Base-by-base conservation (phyloP, 2,797 vertebrate genomes). In the Sorex maritimensis region DNA sequence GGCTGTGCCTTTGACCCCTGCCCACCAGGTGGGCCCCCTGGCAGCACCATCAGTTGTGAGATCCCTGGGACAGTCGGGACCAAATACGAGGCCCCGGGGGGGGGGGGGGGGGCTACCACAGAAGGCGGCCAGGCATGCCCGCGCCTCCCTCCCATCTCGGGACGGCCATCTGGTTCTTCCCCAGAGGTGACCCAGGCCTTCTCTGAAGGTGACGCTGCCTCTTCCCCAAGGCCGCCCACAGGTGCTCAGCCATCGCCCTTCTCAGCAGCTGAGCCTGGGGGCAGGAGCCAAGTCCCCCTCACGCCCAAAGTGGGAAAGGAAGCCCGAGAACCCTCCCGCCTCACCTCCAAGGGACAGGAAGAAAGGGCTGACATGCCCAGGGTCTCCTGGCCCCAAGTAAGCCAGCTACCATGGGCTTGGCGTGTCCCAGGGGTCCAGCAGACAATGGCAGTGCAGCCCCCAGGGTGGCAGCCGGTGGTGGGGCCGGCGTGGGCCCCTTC, bases 261-360 rank as follows among this genome's bases (percentile, higher is more conserved):
- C 67, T 63, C 38, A 3, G n/a, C 24, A 67, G 65, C 6, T 67
- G 58, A 61, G 58, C 21, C 58, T 19, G 21, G 58, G 58, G 17
- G 17, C 17, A 15, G 58, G 58, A 61, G 17, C 6, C 14, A 4
- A 61, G 21, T 15, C 58, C 58, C 17, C 17, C 67, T 84, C 84
- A 71, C 68, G 86, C 2, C 19, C 38, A 26, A 78, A 79, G 23
- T 79, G 90, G 67, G 46, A 91, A 72, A 73, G 55, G 9, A 86
- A 46, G 24, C 30, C 14, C 21, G 58, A 78, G 38, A 44, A 10
- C 14, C 7, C 4, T 19, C 11, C 26, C 41, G 58, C 55, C 7
- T 19, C 34, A 19, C 28, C 23, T 12, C 82, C 6, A 24, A 41
- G 5, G 68, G 23, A 49, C 3, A 1, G 0, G 46, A 13, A 26